Conservation (phyloP, 2,888 invertebrate species). For the Cantharis lateralis region DNA sequence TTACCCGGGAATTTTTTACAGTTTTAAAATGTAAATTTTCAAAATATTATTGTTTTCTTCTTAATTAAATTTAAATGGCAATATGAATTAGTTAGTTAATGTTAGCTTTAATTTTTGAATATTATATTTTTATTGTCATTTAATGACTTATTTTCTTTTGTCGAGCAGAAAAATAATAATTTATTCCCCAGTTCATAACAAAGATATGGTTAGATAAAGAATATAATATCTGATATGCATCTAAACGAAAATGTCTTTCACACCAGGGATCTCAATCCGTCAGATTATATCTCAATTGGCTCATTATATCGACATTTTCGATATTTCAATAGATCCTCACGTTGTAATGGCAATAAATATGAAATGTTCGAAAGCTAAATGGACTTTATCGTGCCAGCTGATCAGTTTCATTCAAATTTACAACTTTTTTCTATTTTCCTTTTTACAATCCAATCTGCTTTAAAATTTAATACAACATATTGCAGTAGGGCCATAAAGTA, state of each 20-base stretch:
- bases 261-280: slow-evolving; percentile 5
- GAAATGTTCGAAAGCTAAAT: neutral
- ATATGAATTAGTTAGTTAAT: too few relatives aligned
- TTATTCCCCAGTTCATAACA: neutral
- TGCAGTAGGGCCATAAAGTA: too few relatives aligned
- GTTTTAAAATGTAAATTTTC: too few relatives aligned
- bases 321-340: neutral
- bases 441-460: neutral
- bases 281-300: slow-evolving; percentile 26
- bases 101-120: too few relatives aligned
- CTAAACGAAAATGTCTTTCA: slow-evolving; percentile 11
- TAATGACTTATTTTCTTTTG: neutral
- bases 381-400: neutral
- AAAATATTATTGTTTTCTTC: too few relatives aligned
- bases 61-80: too few relatives aligned
- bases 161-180: neutral
- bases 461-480: neutral
- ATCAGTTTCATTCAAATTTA: neutral
- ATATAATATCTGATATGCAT: neutral
- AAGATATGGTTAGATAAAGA: neutral
- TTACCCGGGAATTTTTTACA: too few relatives aligned
- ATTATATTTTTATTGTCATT: neutral
- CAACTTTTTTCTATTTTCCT: neutral
- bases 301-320: slow-evolving; percentile 14
- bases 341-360: neutral